Evolutionary conservation across 2,888 invertebrate genomes (phyloP).

Genomic region (Scaptomyza parva): DNA sequence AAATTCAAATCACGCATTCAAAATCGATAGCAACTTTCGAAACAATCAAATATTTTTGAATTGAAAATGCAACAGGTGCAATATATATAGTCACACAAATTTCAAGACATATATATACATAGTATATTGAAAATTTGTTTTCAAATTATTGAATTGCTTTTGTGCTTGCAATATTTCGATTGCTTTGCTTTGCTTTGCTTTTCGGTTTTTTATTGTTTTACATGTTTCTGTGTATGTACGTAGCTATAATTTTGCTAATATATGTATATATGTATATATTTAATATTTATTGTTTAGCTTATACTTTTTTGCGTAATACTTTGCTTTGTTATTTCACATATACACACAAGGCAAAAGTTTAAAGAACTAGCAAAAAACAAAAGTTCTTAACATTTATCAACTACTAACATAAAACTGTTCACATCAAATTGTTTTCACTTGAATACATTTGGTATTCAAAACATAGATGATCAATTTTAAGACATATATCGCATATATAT

Average conservation of each 20-base stretch:
- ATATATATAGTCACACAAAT: conserved; percentile 21
- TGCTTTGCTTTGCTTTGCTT: conserved; percentile 24
- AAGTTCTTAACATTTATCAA: conserved; percentile 58
- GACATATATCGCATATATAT: conserved; percentile 52
- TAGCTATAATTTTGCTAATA: conserved; percentile 59
- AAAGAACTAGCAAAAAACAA: conserved; percentile 67
- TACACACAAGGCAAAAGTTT: conserved; percentile 53
- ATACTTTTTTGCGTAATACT: conserved; percentile 72
- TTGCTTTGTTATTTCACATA: conserved; percentile 58
- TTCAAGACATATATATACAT: not conserved
- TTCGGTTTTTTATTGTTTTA: conserved; percentile 4
- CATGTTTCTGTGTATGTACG: conserved; percentile 1
- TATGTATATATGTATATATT: conserved; percentile 53
- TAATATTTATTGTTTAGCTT: conserved; percentile 56
- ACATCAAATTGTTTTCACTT: conserved; percentile 52
- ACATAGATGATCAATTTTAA: conserved; percentile 22
- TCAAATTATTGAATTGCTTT: conserved; percentile 50
- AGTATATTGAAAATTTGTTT: conserved; percentile 6
- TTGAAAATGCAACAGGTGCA: conserved; percentile 48
- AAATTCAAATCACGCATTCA: conserved; percentile 56
- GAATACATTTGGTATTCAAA: conserved; percentile 8
- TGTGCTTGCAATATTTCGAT: conserved; percentile 41
- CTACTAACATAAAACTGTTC: conserved; percentile 69
- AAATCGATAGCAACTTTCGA: conserved; percentile 18
- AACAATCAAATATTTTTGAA: conserved; percentile 27